Evolutionary conservation across 1,140 invertebrate species (phyloP), one percentile per base, ranked within the genome.

Genomic region (Bombus impatiens): DNA sequence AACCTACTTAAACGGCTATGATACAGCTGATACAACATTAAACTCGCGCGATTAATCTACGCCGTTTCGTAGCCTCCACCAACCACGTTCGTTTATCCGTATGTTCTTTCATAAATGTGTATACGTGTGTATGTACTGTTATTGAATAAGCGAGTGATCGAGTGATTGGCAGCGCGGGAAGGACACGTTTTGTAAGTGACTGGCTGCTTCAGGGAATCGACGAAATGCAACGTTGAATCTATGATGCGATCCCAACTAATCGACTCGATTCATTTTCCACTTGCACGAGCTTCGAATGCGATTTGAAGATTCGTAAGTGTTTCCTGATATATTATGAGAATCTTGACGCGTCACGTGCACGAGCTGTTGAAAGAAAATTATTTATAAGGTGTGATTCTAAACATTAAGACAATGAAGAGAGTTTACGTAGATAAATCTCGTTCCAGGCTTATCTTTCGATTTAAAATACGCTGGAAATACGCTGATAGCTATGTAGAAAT

Each of bases 1-100:
- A 78, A 76, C 15, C 18, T 62, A 78, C 67, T 76, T 67, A 62
- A 40, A 35, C 35, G 44, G 42, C 25, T 57, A 44, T 35, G 2
- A 35, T n/a, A 25, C 70, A 44, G 37, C 28, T 68, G 57, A 40
- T 40, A 67, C 42, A 81, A 40, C 78, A 25, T 72, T 79, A 37
- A 62, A 22, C 42, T 68, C 40, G 40, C 59, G 57, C 70, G 57
- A n/a, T 4, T 40, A 28, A 53, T 68, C 53, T 78, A 53, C 72
- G 59, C 37, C 59, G 59, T 67, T 67, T 53, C 32, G 12, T 25
- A 32, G 22, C 47, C 42, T 22, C 2, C 18, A 40, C 32, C 35
- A 18, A 47, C 2, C 12, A 42, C 10, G 12, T 9, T 72, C 13
- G 37, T 44, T n/a, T 42, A 28, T 15, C 40, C 25, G 25, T 53